phyloP scores from a whole-genome alignment of 2,113 vertebrate genomes.

The Irena cyanogastra region DNA sequence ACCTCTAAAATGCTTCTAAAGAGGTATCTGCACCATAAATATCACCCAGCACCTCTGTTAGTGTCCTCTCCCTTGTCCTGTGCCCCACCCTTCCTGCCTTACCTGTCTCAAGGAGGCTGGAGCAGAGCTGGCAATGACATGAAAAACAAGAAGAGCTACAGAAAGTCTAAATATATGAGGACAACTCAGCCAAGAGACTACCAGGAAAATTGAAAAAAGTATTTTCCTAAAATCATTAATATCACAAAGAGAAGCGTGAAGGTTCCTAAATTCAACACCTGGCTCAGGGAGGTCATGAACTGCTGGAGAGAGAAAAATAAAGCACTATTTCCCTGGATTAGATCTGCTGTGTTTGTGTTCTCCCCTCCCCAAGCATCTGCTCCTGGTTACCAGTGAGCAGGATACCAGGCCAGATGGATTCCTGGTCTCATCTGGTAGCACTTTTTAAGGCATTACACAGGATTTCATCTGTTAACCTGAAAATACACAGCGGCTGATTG shows the following conservation, averaged over 20 bases:
- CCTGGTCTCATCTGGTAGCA: neutral
- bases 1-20: neutral
- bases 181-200: neutral
- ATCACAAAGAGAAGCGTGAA: neutral
- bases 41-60: neutral
- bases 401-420: neutral
- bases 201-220: neutral
- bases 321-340: neutral
- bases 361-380: neutral
- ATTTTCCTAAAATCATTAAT: neutral
- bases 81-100: neutral
- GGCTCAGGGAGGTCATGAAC: neutral
- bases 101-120: neutral
- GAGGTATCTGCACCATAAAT: neutral
- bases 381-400: neutral
- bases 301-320: neutral
- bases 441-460: constrained; percentile 10
- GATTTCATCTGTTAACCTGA: constrained; percentile 11
- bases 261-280: neutral
- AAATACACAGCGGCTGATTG: neutral
- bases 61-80: fast-evolving
- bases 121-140: neutral
- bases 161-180: neutral
- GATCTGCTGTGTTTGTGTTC: neutral
- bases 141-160: neutral